Evolutionary conservation across 2,888 invertebrate species (phyloP).

Genomic region (Caenorhabditis sp.): DNA sequence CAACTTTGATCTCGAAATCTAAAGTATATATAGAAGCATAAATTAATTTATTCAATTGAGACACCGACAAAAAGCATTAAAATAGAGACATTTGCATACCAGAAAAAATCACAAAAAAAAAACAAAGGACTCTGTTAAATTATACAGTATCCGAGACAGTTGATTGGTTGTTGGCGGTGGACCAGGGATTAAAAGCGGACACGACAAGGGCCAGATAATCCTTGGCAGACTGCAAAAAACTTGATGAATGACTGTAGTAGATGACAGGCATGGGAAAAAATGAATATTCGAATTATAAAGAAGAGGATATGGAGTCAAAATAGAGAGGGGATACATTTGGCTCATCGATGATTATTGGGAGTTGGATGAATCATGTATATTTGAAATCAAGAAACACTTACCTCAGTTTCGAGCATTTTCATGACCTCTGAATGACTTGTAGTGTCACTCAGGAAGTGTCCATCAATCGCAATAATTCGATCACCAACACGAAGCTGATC

Average conservation of each 20-base stretch:
- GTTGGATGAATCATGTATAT: background rate
- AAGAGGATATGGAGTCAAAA: background rate
- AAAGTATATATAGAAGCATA: too few relatives aligned
- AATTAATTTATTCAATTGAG: too few relatives aligned
- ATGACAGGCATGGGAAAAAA: background rate
- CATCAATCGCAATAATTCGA: constrained; percentile 35
- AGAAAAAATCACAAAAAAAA: background rate
- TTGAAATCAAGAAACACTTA: background rate
- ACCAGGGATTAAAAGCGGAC: constrained; percentile 2
- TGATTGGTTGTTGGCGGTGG: background rate
- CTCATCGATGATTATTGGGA: background rate
- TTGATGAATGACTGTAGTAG: background rate
- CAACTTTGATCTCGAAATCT: too few relatives aligned
- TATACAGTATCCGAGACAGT: background rate
- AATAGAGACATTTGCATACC: too few relatives aligned
- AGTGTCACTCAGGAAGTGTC: constrained; percentile 24
- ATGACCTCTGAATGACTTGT: constrained; percentile 26
- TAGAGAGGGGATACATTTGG: too few relatives aligned
- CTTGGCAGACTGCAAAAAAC: constrained; percentile 3
- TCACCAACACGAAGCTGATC: constrained; percentile 23
- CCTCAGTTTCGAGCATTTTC: constrained; percentile 32
- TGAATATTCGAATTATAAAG: background rate
- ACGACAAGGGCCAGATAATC: constrained; percentile 12
- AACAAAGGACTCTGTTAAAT: background rate
- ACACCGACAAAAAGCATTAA: background rate